Evolutionary conservation across 2,888 invertebrate genomes (phyloP), one percentile per base, ranked within the genome.

Genomic region (Athetis lepigone): DNA sequence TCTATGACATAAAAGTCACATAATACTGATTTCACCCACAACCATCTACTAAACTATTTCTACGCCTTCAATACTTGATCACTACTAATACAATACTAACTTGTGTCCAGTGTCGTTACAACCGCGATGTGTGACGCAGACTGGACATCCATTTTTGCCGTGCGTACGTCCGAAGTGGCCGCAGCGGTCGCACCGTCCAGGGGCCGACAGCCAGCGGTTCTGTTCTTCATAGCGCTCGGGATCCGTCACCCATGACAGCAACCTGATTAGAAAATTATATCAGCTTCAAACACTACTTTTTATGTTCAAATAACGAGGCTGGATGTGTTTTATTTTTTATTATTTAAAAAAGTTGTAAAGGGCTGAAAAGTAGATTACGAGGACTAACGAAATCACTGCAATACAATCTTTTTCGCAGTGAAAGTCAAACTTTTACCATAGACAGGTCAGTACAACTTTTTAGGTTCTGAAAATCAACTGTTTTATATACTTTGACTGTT

Each of bases 81-180:
- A 36, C 3, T 9, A 40, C 18, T 50, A 40, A 16, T 18, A 37
- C 23, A 50, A 50, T 13, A 59, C 23, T 72, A 88, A 97, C 97
- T 96, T 97, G 85, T 96, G 96, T 50, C 95, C 92, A 18, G 90
- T 91, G 55, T 96, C 95, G 57, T 95, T 91, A 84, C 98, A 98
- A 9, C 97, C 96, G 1, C 89, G 92, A 45, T 90, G 82, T 0
- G 96, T 96, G 5, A 94, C 95, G 85, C 98, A 98, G 0, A 95
- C 87, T 0, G 88, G 88, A 78, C 98, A 98, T 0, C 97, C 97
- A 76, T 92, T 95, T 88, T 94, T 96, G 23, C 93, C 87, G 85
- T 98, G 97, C 39, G 92, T 87, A 74, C 96, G 96, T 0, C 97
- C 98, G 27, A 88, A 85, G 88, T 98, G 98, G 0, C 97, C 97